Evolutionary conservation across 2,113 vertebrate genomes (phyloP), one percentile per base, ranked within the genome.

Genomic region (Lasiurus cinereus): DNA sequence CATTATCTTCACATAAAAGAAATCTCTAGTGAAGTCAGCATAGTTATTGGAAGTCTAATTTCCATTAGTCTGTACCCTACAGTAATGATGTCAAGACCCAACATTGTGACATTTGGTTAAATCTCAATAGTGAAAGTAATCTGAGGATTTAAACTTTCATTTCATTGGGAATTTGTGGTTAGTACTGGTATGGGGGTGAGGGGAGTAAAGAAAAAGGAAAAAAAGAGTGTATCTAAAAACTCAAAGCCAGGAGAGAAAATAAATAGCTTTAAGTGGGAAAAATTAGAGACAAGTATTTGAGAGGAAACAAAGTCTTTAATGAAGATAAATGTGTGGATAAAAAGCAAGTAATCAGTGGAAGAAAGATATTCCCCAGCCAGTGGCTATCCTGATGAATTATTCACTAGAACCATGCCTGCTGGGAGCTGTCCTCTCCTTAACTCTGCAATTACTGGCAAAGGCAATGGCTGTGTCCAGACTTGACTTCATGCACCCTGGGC

Each of bases 281-380:
- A 93, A 93, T 54, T 90, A 67, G 77, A 96, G 78, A 96, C 79
- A 83, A 91, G 66, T 74, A 92, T 82, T 85, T 90, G 93, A 92
- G 83, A 91, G 46, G 85, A 95, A 96, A 92, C 73, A 90, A 96
- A 94, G 92, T 94, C 92, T 72, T 95, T 97, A 97, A 97, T 94
- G 94, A 97, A 97, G 96, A 97, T 94, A 94, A 96, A 93, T 90
- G 93, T 46, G 56, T 92, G 74, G 77, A 91, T 92, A 76, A 85
- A 96, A 96, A 95, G 77, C 90, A 66, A 92, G 85, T 84, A 83
- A 96, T 96, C 88, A 83, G 91, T 52, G 67, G 27, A 85, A 95
- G 70, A 94, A 90, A 82, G 83, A 80, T 95, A 52, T 48, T 92
- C 91, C 74, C n/a, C 19, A 96, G 88, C 67, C 67, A 3, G 66